Conservation (phyloP, 2,797 vertebrate genomes). For the Tragelaphus oryx region DNA sequence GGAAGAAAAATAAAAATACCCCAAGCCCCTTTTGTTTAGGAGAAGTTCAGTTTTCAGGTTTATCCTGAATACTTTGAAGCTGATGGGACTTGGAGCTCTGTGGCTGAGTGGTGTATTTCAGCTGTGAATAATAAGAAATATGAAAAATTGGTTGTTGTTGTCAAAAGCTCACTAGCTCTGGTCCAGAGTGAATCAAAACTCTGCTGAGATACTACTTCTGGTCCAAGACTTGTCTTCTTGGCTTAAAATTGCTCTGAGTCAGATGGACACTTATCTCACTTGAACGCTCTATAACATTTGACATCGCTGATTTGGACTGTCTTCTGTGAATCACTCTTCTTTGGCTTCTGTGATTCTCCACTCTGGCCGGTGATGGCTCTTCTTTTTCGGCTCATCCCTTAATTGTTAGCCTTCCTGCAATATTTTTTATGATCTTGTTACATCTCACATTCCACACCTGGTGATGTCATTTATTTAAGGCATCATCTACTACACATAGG, state of each 20-base stretch:
- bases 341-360: neutral
- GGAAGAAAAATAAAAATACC: slow-evolving; percentile 32
- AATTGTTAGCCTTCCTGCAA: neutral
- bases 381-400: neutral
- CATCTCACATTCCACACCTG: neutral
- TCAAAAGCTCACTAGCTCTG: neutral
- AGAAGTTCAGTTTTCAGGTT: slow-evolving; percentile 24
- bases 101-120: neutral
- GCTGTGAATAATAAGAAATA: slow-evolving; percentile 23
- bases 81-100: neutral
- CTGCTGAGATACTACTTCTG: slow-evolving; percentile 46
- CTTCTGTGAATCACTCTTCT: neutral
- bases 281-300: neutral
- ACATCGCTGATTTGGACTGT: neutral
- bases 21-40: slow-evolving; percentile 3
- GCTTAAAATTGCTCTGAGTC: slow-evolving; percentile 5
- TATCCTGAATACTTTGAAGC: neutral
- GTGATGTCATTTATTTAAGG: neutral
- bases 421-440: neutral
- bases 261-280: slow-evolving; percentile 36
- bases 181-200: neutral
- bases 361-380: neutral
- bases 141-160: neutral
- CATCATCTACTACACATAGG: neutral
- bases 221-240: slow-evolving; percentile 12